Conservation (phyloP, 92 coral and sea anemone species). For the Desmophyllum pertusum region DNA sequence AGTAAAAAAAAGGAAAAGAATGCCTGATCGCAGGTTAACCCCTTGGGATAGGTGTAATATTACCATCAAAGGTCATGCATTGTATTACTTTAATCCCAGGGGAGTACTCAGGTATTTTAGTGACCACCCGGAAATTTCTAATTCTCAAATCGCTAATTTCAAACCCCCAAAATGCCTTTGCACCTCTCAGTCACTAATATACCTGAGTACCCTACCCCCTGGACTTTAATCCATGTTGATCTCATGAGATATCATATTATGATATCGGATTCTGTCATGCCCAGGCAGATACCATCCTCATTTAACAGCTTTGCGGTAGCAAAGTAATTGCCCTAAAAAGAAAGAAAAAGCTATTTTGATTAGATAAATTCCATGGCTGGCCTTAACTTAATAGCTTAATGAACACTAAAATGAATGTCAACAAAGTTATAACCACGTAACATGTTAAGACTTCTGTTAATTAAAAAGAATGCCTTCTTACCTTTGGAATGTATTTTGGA, state of each 20-base stretch:
- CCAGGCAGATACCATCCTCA: constrained; percentile 58
- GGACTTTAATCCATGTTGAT: not conserved
- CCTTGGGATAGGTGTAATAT: not conserved
- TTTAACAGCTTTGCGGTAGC: constrained; percentile 62
- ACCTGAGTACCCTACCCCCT: too few species aligned
- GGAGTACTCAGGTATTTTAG: too few species aligned
- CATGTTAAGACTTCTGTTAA: not conserved
- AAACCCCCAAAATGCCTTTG: too few species aligned
- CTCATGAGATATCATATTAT: constrained; percentile 13
- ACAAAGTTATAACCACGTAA: not conserved
- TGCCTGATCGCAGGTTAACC: too few species aligned
- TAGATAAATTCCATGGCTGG: not conserved
- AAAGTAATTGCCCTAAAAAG: constrained; percentile 55
- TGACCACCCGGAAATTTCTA: too few species aligned
- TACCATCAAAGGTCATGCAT: not conserved
- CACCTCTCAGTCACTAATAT: too few species aligned
- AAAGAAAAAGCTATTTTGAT: not conserved
- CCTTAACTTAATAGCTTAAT: too few species aligned
- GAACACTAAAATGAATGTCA: not conserved
- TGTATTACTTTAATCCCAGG: too few species aligned
- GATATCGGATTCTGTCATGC: constrained; percentile 62
- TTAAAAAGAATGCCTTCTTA: not conserved
- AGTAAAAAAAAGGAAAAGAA: too few species aligned
- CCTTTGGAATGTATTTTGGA: constrained; percentile 87
- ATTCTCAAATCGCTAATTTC: too few species aligned